Evolutionary conservation across 2,113 vertebrate species (phyloP), one percentile per base, ranked within the genome.

Genomic region (Galbula dea): DNA sequence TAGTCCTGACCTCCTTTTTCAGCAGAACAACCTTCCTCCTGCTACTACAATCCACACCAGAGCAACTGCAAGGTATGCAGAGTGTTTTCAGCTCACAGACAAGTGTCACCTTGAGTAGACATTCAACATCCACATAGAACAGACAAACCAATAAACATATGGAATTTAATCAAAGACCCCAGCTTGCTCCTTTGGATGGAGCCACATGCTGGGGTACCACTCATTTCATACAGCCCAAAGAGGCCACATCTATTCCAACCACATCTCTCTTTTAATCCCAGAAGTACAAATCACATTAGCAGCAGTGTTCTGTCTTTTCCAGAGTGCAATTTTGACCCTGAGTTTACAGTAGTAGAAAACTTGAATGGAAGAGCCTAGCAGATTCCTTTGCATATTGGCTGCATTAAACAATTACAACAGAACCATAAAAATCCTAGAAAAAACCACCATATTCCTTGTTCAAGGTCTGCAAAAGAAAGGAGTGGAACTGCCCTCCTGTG

Each of bases 301-400:
- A 96, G 95, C 93, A 91, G 72, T 51, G 63, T 81, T 86, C 82
- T 15, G 13, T 75, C 86, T 88, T 88, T 85, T 92, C 79, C 88
- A 94, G 95, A 94, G 90, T 89, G 90, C 85, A 81, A 74, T 66
- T 90, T 88, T 82, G 94, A 95, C 89, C 93, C 93, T 94, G 93
- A 95, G 90, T 93, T 93, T 95, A 95, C 94, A 94, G 96, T 90
- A 90, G 92, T 97, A 95, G 90, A 91, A 93, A 90, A 93, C 61
- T 68, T 87, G 83, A 91, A 75, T 82, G 93, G 94, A 91, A 89
- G 78, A 89, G 75, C 80, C 95, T 75, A 93, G 71, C 63, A 74
- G 83, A 83, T 91, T 88, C 41, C 74, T 94, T 94, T 95, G 90
- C 86, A 89, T 93, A 78, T 89, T 95, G 94, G 93, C 93, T 94